These are phyloP conservation scores for Protaetia brevitarsis DNA, from an alignment of 1,140 invertebrate genomes.

Conservation along the genomic window DNA sequence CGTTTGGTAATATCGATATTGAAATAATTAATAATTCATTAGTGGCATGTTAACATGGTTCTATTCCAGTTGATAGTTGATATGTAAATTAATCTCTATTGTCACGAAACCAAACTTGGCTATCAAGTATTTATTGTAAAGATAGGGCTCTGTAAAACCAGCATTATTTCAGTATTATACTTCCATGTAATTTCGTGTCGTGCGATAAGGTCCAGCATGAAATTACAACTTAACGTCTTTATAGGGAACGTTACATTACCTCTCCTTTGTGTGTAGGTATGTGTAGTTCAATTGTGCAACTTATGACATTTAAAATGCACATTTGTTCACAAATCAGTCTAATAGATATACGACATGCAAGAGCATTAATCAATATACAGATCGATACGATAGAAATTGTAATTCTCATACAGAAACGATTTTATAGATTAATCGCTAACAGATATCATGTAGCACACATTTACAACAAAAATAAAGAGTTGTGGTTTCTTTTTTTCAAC, in stretches of 20 bases:
- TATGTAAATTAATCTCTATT: constrained; percentile 6
- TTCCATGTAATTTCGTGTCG: not conserved
- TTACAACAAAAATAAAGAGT: not conserved
- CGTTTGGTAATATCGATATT: constrained; percentile 14
- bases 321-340: not conserved
- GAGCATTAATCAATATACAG: constrained; percentile 1
- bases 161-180: not conserved
- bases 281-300: constrained; percentile 3
- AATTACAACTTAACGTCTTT: not conserved
- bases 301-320: not conserved
- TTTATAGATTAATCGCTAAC: not conserved
- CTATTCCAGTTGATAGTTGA: constrained; percentile 6
- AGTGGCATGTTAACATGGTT: not conserved
- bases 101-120: not conserved
- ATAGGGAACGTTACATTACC: not conserved
- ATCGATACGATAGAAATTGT: not conserved
- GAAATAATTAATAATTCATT: constrained; percentile 12
- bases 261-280: not conserved
- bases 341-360: not conserved
- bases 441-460: not conserved
- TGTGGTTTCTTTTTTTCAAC: too few species aligned
- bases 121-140: constrained; percentile 5
- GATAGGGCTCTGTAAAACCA: not conserved
- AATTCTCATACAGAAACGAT: not conserved
- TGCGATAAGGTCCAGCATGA: not conserved